Evolutionary conservation across 2,113 vertebrate species (phyloP).

Genomic region (Puntigrus tetrazona): DNA sequence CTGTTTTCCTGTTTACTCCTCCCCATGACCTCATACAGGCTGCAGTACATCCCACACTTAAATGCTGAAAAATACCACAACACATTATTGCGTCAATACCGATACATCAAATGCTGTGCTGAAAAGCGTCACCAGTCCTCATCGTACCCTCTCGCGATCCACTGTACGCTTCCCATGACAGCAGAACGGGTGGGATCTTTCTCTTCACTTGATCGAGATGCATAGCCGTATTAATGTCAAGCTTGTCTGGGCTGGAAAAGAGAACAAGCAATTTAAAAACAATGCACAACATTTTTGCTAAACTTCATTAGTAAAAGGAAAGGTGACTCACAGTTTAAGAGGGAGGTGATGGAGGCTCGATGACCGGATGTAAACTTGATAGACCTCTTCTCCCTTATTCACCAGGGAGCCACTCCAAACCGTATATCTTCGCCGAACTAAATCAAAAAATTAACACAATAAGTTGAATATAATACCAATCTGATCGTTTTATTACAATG

Average conservation of each 20-base stretch:
- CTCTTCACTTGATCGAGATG: constrained; percentile 87
- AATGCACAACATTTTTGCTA: background rate
- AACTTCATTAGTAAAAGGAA: background rate
- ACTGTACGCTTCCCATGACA: constrained; percentile 86
- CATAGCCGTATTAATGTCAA: constrained; percentile 85
- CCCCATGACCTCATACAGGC: constrained; percentile 90
- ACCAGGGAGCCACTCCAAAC: constrained; percentile 93
- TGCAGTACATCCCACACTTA: constrained; percentile 87
- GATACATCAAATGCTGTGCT: constrained; percentile 11
- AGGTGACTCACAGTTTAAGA: constrained; percentile 87
- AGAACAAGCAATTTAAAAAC: background rate
- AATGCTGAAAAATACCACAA: constrained; percentile 72
- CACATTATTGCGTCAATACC: background rate
- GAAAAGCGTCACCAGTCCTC: background rate
- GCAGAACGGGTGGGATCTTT: constrained; percentile 80
- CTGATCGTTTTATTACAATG: background rate
- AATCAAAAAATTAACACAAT: constrained; percentile 11
- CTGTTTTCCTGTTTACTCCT: constrained; percentile 85
- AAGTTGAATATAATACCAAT: background rate
- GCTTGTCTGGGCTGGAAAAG: constrained; percentile 82
- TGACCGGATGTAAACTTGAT: constrained; percentile 86
- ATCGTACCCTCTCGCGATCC: constrained; percentile 84
- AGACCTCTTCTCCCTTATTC: constrained; percentile 88
- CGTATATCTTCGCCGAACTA: constrained; percentile 83
- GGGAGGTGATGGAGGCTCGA: constrained; percentile 81